Evolutionary conservation across 2,797 vertebrate genomes (phyloP).

Genomic region (Phalloptychus januarius): DNA sequence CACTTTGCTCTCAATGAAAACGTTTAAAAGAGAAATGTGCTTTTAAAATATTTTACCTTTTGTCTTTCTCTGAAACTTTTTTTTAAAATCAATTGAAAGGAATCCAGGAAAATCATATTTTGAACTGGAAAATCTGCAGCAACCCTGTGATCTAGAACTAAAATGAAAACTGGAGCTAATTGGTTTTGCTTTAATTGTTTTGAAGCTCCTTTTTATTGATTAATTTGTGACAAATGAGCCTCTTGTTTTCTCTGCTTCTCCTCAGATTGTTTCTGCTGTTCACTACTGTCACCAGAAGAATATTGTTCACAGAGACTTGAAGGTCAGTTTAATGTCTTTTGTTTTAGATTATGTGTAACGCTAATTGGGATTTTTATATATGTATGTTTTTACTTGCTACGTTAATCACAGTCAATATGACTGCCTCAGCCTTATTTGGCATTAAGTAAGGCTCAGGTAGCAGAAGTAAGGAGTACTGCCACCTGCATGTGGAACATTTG

Average conservation of each 20-base stretch:
- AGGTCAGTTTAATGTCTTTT: slow-evolving; percentile 75
- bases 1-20: not conserved
- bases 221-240: not conserved
- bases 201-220: no score
- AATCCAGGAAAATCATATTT: not conserved
- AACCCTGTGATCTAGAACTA: not conserved
- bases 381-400: no score
- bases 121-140: not conserved
- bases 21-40: no score
- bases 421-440: no score
- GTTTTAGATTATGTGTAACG: no score
- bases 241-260: slow-evolving; percentile 1
- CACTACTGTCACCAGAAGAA: slow-evolving; percentile 96
- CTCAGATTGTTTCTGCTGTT: slow-evolving; percentile 91
- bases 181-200: not conserved
- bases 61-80: not conserved
- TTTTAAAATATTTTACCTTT: not conserved
- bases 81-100: not conserved
- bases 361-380: no score
- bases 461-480: no score
- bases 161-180: not conserved
- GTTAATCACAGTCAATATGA: no score
- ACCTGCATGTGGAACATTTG: no score
- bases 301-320: slow-evolving; percentile 94
- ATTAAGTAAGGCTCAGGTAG: no score